A percentile compares a stretch with the other conserved stretches of the same genome.
Evolutionary conservation across 1,140 invertebrate genomes (phyloP).

Genomic region (Drosophila equinoxialis): DNA sequence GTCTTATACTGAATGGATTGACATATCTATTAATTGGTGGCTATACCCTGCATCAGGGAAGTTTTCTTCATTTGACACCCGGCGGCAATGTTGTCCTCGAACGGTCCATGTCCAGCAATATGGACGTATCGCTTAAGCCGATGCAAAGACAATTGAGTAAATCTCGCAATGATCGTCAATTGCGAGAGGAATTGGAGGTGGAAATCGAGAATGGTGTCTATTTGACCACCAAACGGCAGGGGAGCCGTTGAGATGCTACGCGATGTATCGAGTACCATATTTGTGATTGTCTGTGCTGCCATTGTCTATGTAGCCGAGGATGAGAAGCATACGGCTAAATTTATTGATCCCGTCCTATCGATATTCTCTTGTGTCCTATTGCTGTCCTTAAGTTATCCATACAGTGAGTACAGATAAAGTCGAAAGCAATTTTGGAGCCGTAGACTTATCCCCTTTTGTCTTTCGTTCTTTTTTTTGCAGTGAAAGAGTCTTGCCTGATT

Average conservation of each 20-base stretch:
- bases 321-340: constrained; percentile 85
- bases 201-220: constrained; percentile 70
- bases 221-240: constrained; percentile 80
- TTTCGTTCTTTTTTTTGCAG: constrained; percentile 83
- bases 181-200: constrained; percentile 64
- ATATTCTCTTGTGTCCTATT: constrained; percentile 87
- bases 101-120: constrained; percentile 84
- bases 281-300: constrained; percentile 88
- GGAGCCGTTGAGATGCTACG: constrained; percentile 85
- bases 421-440: too few species aligned
- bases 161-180: constrained; percentile 61
- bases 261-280: constrained; percentile 87
- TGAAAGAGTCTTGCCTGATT: constrained; percentile 91
- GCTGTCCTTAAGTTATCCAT: constrained; percentile 88
- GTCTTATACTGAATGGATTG: constrained; percentile 88
- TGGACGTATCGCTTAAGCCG: constrained; percentile 76
- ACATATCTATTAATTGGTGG: constrained; percentile 91
- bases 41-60: constrained; percentile 91
- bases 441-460: background rate
- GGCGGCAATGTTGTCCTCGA: constrained; percentile 87
- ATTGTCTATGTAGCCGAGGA: constrained; percentile 87
- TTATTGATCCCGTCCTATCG: constrained; percentile 88
- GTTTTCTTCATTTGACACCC: constrained; percentile 87
- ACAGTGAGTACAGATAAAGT: constrained; percentile 85
- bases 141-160: constrained; percentile 84